These are phyloP conservation scores for Gadus chalcogrammus DNA, from an alignment of 2,113 vertebrate genomes.

Conservation along the genomic window DNA sequence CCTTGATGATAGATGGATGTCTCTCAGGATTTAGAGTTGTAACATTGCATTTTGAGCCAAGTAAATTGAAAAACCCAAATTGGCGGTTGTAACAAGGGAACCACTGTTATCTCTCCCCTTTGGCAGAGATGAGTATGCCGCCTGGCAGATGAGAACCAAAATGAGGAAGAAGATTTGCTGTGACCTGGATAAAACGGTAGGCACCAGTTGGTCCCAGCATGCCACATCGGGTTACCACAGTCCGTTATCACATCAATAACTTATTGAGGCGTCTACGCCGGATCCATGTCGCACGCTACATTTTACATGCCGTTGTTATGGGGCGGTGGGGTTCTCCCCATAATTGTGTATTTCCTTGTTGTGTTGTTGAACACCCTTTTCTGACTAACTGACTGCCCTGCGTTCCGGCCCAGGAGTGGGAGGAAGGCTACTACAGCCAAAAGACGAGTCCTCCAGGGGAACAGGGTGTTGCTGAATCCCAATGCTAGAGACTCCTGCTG, in stretches of 20 bases:
- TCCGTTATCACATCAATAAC: conserved; percentile 45
- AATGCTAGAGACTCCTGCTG: conserved; percentile 53
- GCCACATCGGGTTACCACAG: background rate
- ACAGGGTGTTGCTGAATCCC: conserved; percentile 54
- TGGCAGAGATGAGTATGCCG: conserved; percentile 60
- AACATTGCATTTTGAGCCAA: no score
- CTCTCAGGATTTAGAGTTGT: no score
- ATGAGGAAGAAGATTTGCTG: conserved; percentile 44
- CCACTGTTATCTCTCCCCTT: background rate
- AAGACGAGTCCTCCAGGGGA: conserved; percentile 31
- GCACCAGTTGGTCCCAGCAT: conserved; percentile 21
- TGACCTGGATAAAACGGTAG: conserved; percentile 59
- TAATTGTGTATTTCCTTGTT: conserved; percentile 31
- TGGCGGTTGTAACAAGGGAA: background rate
- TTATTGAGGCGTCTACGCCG: conserved; percentile 41
- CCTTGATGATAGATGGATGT: no score
- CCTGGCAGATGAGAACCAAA: conserved; percentile 8
- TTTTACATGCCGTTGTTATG: conserved; percentile 42
- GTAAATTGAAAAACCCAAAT: no score
- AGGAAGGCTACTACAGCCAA: conserved; percentile 35
- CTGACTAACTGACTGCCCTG: background rate
- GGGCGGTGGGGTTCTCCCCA: conserved; percentile 3
- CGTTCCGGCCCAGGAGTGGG: conserved; percentile 54
- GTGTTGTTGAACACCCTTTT: background rate
- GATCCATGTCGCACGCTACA: conserved; percentile 49